Conservation (phyloP, 1,140 invertebrate genomes). For the Polypedilum vanderplanki region DNA sequence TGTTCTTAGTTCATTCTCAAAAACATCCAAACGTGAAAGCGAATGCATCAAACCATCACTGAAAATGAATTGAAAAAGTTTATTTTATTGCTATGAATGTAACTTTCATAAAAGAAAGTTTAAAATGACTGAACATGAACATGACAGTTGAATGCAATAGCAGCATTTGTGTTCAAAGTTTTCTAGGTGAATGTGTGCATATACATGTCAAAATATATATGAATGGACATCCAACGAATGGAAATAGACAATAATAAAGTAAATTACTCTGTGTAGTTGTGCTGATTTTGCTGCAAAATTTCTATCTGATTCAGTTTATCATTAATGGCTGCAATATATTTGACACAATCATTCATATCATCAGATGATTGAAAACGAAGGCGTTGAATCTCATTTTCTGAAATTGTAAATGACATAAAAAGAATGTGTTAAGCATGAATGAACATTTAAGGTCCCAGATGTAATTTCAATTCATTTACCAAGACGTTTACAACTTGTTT, state of each 20-base stretch:
- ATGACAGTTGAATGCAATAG: background rate
- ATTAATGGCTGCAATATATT: conserved; percentile 13
- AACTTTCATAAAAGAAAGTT: background rate
- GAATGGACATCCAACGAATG: too few relatives aligned
- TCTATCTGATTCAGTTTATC: conserved; percentile 20
- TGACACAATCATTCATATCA: conserved; percentile 1
- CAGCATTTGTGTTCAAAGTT: background rate
- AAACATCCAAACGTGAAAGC: conserved; percentile 26
- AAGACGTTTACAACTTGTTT: background rate
- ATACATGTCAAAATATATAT: too few relatives aligned
- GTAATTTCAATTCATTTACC: conserved; percentile 8
- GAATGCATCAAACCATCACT: conserved; percentile 21
- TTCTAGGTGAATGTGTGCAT: background rate
- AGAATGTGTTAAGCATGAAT: background rate
- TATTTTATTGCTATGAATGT: too few relatives aligned
- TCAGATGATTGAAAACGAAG: conserved; percentile 4
- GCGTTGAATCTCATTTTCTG: background rate
- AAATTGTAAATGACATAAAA: background rate
- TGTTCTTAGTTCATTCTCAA: conserved; percentile 33
- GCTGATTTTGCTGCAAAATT: background rate
- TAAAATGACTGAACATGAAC: background rate
- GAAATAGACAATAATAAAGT: background rate
- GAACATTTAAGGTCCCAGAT: background rate
- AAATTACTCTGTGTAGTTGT: background rate
- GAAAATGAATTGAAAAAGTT: background rate